Evolutionary conservation across 2,113 vertebrate genomes (phyloP), one percentile per base, ranked within the genome.

Genomic region (Eurystomus gularis): DNA sequence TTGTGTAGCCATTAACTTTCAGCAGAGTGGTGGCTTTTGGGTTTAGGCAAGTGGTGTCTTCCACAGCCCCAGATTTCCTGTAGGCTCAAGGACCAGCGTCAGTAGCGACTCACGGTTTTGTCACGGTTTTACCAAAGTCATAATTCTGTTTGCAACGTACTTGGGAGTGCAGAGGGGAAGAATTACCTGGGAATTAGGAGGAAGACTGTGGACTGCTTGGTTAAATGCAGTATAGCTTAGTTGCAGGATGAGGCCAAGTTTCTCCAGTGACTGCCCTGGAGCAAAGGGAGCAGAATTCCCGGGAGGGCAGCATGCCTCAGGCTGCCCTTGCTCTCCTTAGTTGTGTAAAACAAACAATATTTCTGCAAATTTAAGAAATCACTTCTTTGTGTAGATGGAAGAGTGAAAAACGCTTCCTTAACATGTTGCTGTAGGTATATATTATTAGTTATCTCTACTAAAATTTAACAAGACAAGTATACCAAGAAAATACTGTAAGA

Each of bases 291-390:
- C n/a, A 40, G 61, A 37, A 52, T 69, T 58, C 25, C 24, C 10
- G 0, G 1, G 29, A 15, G 29, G 18, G 35, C 3, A 0, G 40
- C 10, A 4, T 64, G 69, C 10, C 42, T 73, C 20, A 23, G 55
- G 62, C 42, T 88, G 49, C 66, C 23, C 35, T 78, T 9, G 0
- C 7, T 60, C 15, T 64, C 76, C 17, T 37, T 60, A 31, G 9
- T 18, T 60, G 51, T 8, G 7, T 60, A 49, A 78, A 78, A 15
- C 39, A 35, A n/a, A 35, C 65, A 16, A 9, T 39, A 17, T 81
- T 64, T 69, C 17, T 75, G 44, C 51, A 90, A 35, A 48, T 35
- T 29, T 16, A 64, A 57, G 31, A 69, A 84, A 23, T 39, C 8
- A 14, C 52, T 64, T 52, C 33, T 76, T 93, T 76, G 21, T 85